Evolutionary conservation across 2,113 vertebrate genomes (phyloP).

Genomic region (Meriones unguiculatus): DNA sequence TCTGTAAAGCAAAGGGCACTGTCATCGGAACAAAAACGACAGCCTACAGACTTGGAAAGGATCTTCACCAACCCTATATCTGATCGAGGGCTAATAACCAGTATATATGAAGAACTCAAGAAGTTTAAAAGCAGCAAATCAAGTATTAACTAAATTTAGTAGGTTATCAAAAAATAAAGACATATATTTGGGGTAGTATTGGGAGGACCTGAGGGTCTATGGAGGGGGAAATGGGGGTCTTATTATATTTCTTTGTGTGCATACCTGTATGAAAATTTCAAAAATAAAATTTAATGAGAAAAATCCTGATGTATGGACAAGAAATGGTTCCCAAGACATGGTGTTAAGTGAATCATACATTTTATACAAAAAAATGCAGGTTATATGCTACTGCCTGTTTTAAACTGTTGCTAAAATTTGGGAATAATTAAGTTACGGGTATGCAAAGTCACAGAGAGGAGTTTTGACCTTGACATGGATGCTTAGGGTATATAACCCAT

Average conservation of each 20-base stretch:
- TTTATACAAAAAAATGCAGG: neutral
- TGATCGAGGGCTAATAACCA: too few species aligned
- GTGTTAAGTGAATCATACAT: neutral
- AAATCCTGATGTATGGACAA: neutral
- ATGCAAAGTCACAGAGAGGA: neutral
- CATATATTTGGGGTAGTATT: neutral
- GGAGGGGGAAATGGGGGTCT: too few species aligned
- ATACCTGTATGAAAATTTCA: neutral
- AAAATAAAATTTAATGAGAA: neutral
- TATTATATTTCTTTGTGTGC: neutral
- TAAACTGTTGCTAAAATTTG: neutral
- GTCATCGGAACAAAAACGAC: too few species aligned
- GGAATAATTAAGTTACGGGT: neutral
- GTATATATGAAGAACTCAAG: too few species aligned
- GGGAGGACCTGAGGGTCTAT: neutral
- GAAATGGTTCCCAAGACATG: neutral
- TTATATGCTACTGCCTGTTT: neutral
- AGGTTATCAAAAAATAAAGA: neutral
- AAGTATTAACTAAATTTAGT: neutral
- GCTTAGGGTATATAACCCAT: neutral
- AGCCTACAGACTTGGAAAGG: too few species aligned
- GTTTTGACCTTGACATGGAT: neutral
- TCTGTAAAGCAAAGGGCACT: too few species aligned
- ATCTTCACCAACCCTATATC: too few species aligned
- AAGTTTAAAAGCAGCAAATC: too few species aligned